Evolutionary conservation across 2,888 invertebrate species (phyloP), one percentile per base, ranked within the genome.

Genomic region (Morpho helenor): DNA sequence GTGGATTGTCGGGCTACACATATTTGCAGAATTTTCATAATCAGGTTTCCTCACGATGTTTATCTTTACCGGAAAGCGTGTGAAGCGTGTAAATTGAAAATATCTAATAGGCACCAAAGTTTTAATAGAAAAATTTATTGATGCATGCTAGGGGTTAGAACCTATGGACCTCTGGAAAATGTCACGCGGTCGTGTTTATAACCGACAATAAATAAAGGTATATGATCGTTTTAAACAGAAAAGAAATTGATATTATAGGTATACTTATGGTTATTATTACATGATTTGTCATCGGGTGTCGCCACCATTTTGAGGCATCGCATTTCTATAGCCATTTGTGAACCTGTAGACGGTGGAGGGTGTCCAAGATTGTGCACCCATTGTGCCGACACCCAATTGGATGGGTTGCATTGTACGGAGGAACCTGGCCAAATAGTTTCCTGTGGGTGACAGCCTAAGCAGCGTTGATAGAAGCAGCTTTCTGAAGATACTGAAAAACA

Each of bases 251-350:
- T 31, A 31, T 31, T 31, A 31, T 31, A n/a, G n/a, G n/a, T n/a
- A 31, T 31, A 31, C 31, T 31, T 31, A 31, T 31, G 31, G 31
- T 31, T 31, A 31, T 31, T 31, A 31, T 81, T 70, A 89, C 89
- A 83, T 58, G 85, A 75, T 57, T 84, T 86, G 61, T 90, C 84
- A 75, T 90, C 87, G 0, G 89, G 90, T 7, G 88, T 84, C 1
- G 90, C 89, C 3, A 87, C 77, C 86, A 90, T 84, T 68, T 88
- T 89, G 63, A 89, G 66, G 56, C 90, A 90, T 7, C 86, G 75
- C 67, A 85, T 87, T 64, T 88, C 88, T 45, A 89, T 79, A 8
- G 84, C 80, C 51, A 87, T 69, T 60, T 67, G 79, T 6, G 88
- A 87, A 51, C 83, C 85, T 0, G 89, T 89, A 1, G 75, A 71